Percentiles rank a stretch among this genome's conserved stretches.
Evolutionary conservation across 2,888 invertebrate species (phyloP).

Genomic region (Thumatha senex): DNA sequence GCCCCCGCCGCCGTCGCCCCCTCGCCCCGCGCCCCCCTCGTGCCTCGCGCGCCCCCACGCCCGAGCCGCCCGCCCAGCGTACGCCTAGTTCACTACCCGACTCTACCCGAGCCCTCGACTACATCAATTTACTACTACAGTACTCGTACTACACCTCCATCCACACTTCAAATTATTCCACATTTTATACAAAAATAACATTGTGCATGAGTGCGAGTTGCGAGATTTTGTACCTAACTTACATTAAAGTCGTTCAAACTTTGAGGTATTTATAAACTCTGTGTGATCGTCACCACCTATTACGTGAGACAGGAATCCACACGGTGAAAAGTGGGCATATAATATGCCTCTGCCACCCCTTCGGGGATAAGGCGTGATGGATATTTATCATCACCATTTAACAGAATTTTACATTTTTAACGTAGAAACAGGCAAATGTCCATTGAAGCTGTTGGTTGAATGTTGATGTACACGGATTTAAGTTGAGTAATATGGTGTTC

Average conservation of each 20-base stretch:
- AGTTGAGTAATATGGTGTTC: not conserved
- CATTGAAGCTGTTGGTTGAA: slow-evolving; percentile 22
- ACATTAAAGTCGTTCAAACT: slow-evolving; percentile 5
- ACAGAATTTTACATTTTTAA: too few relatives aligned
- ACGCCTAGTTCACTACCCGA: slow-evolving; percentile 33
- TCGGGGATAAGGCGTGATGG: too few relatives aligned
- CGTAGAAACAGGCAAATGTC: not conserved
- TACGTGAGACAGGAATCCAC: too few relatives aligned
- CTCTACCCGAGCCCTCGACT: not conserved
- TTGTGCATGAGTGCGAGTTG: not conserved
- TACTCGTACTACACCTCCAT: slow-evolving; percentile 6
- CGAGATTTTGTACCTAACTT: not conserved
- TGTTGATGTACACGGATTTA: too few relatives aligned
- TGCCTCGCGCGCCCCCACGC: slow-evolving; percentile 34
- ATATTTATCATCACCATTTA: too few relatives aligned
- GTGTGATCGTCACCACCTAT: too few relatives aligned
- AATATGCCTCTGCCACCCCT: too few relatives aligned
- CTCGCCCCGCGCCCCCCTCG: slow-evolving; percentile 45
- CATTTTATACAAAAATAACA: not conserved
- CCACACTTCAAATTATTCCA: slow-evolving; percentile 20
- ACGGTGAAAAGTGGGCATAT: too few relatives aligned
- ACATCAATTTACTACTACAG: too few relatives aligned
- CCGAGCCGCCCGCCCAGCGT: slow-evolving; percentile 27
- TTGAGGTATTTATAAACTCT: not conserved
- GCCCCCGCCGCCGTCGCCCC: slow-evolving; percentile 75